Evolutionary conservation across 2,797 vertebrate genomes (phyloP).

Genomic region (Sebastes nivosus): DNA sequence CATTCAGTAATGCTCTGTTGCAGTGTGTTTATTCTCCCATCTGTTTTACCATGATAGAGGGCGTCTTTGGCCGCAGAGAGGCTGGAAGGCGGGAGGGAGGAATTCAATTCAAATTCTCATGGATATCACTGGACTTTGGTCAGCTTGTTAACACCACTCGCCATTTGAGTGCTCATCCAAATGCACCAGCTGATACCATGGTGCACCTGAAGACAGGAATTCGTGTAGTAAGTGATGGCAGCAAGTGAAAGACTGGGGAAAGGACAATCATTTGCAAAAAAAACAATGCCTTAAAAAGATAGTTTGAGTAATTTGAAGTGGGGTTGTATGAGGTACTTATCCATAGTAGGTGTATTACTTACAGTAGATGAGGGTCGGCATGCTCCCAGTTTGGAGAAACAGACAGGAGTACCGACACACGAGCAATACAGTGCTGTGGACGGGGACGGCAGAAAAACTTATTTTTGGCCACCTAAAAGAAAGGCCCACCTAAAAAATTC

Average conservation of each 20-base stretch:
- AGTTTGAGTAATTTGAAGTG: too few species aligned
- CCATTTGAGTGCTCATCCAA: constrained; percentile 4
- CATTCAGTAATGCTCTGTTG: constrained; percentile 67
- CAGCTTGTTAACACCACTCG: background rate
- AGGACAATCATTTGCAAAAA: background rate
- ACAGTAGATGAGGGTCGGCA: too few species aligned
- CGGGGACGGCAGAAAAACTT: too few species aligned
- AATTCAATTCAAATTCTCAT: constrained; percentile 22
- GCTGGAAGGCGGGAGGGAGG: constrained; percentile 2
- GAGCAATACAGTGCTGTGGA: rapidly evolving
- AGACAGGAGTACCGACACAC: too few species aligned
- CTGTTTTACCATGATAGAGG: constrained; percentile 57
- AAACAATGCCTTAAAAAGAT: background rate
- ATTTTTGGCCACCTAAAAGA: too few species aligned
- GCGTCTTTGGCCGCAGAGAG: constrained; percentile 47
- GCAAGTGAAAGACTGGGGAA: background rate
- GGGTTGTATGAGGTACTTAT: too few species aligned
- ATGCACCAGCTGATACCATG: background rate
- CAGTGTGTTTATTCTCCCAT: constrained; percentile 59
- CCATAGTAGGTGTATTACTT: too few species aligned
- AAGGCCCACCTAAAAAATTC: too few species aligned
- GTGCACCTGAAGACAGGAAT: background rate
- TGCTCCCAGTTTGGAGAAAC: too few species aligned
- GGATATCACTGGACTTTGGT: constrained; percentile 5
- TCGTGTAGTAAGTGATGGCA: background rate